Base-by-base conservation (phyloP, 2,113 vertebrate genomes). In the Myotis yumanensis region DNA sequence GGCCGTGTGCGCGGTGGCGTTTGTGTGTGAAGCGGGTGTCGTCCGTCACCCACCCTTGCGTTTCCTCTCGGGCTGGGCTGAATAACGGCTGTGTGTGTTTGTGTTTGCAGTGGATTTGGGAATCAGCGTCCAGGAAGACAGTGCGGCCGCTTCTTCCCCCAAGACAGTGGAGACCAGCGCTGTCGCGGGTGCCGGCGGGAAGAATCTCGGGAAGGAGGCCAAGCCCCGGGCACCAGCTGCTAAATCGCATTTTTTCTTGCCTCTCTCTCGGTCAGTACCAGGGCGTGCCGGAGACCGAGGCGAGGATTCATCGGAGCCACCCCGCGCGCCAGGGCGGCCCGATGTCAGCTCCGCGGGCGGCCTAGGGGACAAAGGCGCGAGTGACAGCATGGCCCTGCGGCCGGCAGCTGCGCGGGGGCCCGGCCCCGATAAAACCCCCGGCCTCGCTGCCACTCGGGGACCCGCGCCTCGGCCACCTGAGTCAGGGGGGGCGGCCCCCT, bases 241-340 rank as follows among this genome's bases (percentile, higher is more conserved):
- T 80, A 96, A 97, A 93, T 92, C 98, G 81, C 98, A 89, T 95
- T 97, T 98, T 77, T 81, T 72, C 96, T 97, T 98, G 25, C 43
- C 97, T 0, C 98, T 98, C 82, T 95, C 98, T 82, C 98, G 98
- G 97, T 93, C 98, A 57, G 98, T 98, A 96, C 98, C 98, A 97
- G 98, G 97, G 85, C 98, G 98, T 97, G 64, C 98, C 6, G 86
- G 94, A 97, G 95, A 96, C 86, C 96, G 89, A 46, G 95, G 96
- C 15, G 77, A 86, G 0, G 95, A 97, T 92, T 95, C 98, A 92
- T 96, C 25, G 1, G 59, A 62, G 59, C 96, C 28, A 16, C 69
- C 7, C 93, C n/a, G 9, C 7, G 93, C n/a, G 7, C 23, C 84
- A 0, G 87, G 52, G 2, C 30, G 77, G 68, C 96, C 91, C 10